Percentiles rank a stretch among this genome's conserved stretches.
Conservation (phyloP, 2,113 vertebrate genomes). For the Ophthalmotilapia sp. region DNA sequence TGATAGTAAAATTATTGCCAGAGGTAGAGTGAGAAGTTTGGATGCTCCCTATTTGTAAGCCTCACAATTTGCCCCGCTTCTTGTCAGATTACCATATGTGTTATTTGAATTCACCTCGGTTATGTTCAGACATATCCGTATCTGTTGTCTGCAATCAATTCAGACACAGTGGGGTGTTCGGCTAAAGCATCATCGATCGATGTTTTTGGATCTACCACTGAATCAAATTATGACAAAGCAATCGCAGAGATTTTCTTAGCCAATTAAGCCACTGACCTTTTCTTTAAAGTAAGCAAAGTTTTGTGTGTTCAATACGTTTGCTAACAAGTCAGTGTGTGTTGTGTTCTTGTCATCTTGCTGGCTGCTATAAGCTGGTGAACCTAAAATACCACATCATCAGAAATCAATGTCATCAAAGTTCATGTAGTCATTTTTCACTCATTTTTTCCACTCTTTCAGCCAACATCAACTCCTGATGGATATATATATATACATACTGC, state of each 20-base stretch:
- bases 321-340: background rate
- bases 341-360: background rate
- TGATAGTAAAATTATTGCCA: background rate
- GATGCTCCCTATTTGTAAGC: background rate
- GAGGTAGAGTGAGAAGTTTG: background rate
- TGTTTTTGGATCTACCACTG: background rate
- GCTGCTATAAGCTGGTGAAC: background rate
- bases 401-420: background rate
- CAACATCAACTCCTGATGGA: background rate
- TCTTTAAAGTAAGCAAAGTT: background rate
- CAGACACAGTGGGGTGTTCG: background rate
- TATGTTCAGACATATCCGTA: background rate
- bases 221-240: background rate
- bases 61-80: rapidly evolving
- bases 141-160: background rate
- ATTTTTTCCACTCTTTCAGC: background rate
- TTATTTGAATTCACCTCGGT: background rate
- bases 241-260: background rate
- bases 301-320: background rate
- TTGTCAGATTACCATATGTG: rapidly evolving
- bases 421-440: background rate
- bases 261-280: background rate
- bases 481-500: background rate
- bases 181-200: background rate
- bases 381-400: background rate